Evolutionary conservation across 2,113 vertebrate species (phyloP).

Genomic region (Galbula dea): DNA sequence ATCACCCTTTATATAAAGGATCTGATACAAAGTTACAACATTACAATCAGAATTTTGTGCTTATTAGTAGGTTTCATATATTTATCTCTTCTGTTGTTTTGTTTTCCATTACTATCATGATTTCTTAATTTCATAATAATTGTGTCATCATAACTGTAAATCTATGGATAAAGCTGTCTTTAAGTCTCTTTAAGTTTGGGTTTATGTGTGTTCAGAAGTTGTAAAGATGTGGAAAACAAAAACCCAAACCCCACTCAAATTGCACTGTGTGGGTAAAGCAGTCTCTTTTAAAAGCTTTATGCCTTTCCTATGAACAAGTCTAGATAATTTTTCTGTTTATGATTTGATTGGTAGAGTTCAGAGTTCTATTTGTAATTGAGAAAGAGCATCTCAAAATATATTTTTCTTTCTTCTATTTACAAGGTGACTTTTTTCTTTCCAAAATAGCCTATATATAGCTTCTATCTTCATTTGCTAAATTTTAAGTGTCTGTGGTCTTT

Average conservation of each 20-base stretch:
- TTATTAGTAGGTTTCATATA: neutral
- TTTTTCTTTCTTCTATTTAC: neutral
- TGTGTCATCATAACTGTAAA: neutral
- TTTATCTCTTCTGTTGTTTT: neutral
- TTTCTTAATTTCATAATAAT: neutral
- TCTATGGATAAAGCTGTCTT: neutral
- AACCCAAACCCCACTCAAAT: fast-evolving
- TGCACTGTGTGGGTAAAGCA: neutral
- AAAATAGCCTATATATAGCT: neutral
- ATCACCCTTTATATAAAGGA: neutral
- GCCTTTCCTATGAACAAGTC: neutral
- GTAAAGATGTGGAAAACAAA: neutral
- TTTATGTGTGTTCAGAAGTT: neutral
- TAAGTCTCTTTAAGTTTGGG: neutral
- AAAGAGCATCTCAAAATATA: neutral
- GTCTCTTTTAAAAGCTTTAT: neutral
- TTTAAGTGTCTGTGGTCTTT: neutral
- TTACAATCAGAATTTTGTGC: neutral
- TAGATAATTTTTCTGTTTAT: neutral
- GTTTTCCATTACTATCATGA: neutral
- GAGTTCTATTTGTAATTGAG: neutral
- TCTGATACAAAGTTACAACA: neutral
- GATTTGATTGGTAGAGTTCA: neutral
- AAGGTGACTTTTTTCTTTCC: neutral
- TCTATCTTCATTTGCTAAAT: neutral